Percentiles rank a stretch among this genome's conserved stretches.
phyloP scores from a whole-genome alignment of 2,113 vertebrate genomes.

The Sardina pilchardus region DNA sequence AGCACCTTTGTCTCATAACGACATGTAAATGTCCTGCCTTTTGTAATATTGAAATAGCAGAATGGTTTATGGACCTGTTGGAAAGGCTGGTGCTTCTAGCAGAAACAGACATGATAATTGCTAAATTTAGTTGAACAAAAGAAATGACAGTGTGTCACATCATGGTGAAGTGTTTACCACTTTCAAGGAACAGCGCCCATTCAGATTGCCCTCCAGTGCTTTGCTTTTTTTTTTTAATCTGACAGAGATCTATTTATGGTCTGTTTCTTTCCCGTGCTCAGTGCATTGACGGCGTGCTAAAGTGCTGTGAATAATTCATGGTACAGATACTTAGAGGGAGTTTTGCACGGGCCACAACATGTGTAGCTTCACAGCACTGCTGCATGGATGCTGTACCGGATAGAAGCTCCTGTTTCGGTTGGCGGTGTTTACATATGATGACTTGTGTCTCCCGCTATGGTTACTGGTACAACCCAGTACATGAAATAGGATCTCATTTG shows the following conservation, averaged over 20 bases:
- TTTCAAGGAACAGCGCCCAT: not conserved
- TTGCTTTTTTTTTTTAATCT: not conserved
- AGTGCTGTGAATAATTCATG: not conserved
- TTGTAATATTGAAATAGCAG: not conserved
- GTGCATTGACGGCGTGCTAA: not conserved
- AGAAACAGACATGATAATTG: not conserved
- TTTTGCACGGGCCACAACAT: not conserved
- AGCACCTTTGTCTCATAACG: not conserved
- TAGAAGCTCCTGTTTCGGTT: too few species aligned
- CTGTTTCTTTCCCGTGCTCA: not conserved
- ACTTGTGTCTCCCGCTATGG: too few species aligned
- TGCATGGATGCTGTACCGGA: too few species aligned
- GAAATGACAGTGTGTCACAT: not conserved
- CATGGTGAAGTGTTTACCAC: conserved; percentile 9
- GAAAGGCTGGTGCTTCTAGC: not conserved
- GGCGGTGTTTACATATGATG: too few species aligned
- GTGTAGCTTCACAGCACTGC: not conserved
- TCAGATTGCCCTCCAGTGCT: not conserved
- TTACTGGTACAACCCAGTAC: too few species aligned
- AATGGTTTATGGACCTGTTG: not conserved
- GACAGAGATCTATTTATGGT: not conserved
- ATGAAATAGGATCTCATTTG: too few species aligned
- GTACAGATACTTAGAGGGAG: not conserved
- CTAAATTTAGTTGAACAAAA: not conserved
- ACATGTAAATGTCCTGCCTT: not conserved